These are phyloP conservation scores for Lacerta bilineata DNA, from an alignment of 2,797 vertebrate genomes.

Conservation along the genomic window DNA sequence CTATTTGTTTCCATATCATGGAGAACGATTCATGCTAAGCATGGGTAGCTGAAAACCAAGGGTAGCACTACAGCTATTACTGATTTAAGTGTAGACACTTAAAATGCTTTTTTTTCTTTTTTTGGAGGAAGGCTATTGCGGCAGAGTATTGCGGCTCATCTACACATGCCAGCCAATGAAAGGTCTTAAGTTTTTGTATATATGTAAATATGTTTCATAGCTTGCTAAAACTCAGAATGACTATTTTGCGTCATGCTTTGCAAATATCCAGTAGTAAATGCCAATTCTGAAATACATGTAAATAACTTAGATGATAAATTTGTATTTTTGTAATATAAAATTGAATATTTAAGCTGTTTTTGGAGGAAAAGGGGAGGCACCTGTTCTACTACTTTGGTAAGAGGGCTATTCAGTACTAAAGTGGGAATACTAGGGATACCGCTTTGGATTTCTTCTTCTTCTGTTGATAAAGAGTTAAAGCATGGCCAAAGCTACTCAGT, in stretches of 20 bases:
- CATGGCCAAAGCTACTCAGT: conserved; percentile 55
- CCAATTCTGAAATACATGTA: conserved; percentile 76
- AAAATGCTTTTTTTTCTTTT: conserved; percentile 43
- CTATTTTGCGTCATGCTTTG: conserved; percentile 71
- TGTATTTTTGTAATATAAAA: conserved; percentile 80
- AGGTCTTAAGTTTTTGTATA: conserved; percentile 69
- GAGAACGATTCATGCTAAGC: conserved; percentile 21
- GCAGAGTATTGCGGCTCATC: conserved; percentile 55
- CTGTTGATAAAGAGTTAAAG: conserved; percentile 57
- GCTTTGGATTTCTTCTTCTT: conserved; percentile 49
- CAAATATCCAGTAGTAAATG: conserved; percentile 71
- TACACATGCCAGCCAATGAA: conserved; percentile 43
- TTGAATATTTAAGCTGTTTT: conserved; percentile 77
- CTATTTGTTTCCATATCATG: conserved; percentile 45
- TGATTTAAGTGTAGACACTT: conserved; percentile 48
- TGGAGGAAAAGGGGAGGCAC: conserved; percentile 59
- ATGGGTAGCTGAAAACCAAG: conserved; percentile 60
- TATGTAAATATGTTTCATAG: conserved; percentile 71
- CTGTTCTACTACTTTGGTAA: conserved; percentile 71
- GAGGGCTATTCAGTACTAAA: conserved; percentile 71
- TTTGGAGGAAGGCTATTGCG: conserved; percentile 50
- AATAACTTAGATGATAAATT: conserved; percentile 75
- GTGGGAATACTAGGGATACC: conserved; percentile 65
- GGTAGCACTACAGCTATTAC: conserved; percentile 56
- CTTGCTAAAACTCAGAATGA: conserved; percentile 72